These are phyloP conservation scores for Selenia dentaria DNA, from an alignment of 2,888 invertebrate species.

Conservation along the genomic window DNA sequence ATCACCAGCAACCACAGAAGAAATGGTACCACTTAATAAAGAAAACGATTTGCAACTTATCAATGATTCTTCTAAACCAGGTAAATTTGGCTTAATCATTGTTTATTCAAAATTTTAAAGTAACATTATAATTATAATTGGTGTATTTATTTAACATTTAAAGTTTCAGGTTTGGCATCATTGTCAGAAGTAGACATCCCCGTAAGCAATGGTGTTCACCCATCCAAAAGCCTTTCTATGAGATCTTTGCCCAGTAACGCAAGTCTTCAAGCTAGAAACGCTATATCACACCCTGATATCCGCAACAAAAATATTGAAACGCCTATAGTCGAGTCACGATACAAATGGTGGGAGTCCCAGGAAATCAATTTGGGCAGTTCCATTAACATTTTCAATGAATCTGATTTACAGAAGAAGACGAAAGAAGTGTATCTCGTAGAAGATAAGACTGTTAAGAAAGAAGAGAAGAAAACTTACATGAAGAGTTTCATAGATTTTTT, in stretches of 20 bases:
- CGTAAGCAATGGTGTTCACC: constrained; percentile 43
- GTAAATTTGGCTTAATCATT: constrained; percentile 35
- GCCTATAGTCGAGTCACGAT: constrained; percentile 55
- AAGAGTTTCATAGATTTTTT: constrained; percentile 80
- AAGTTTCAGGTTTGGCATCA: constrained; percentile 53
- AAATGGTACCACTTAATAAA: constrained; percentile 59
- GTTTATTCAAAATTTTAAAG: no score
- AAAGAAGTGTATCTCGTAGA: constrained; percentile 42
- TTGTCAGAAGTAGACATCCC: constrained; percentile 45
- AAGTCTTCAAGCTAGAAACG: constrained; percentile 63
- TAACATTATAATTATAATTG: background rate
- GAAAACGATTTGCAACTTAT: constrained; percentile 54
- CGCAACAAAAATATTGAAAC: constrained; percentile 53
- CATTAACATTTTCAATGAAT: constrained; percentile 82
- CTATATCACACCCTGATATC: constrained; percentile 73
- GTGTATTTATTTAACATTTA: background rate
- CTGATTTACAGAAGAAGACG: constrained; percentile 43
- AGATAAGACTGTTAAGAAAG: constrained; percentile 34
- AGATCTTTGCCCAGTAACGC: constrained; percentile 58
- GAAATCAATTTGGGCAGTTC: constrained; percentile 86
- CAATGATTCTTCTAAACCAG: constrained; percentile 61
- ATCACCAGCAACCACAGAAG: constrained; percentile 55
- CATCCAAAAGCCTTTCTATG: constrained; percentile 68
- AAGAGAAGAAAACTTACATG: constrained; percentile 46
- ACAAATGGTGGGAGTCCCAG: constrained; percentile 84